These are phyloP conservation scores for Dexiosoma caninum DNA, from an alignment of 2,888 invertebrate genomes.

Conservation along the genomic window DNA sequence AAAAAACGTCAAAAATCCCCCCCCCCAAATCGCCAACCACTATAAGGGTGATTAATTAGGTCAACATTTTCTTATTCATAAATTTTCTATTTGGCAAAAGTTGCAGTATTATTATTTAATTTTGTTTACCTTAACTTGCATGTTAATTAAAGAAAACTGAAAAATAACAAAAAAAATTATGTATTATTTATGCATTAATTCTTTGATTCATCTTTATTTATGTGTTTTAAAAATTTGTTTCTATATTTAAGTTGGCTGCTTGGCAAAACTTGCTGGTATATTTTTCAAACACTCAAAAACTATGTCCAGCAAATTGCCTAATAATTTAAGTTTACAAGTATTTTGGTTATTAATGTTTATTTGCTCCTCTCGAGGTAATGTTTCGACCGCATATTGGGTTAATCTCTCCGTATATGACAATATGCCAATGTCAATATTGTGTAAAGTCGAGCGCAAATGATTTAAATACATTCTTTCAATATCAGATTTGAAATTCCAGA, in stretches of 20 bases:
- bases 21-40: too few species aligned
- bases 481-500: slow-evolving; percentile 81
- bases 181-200: too few species aligned
- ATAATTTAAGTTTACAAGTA: slow-evolving; percentile 87
- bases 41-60: too few species aligned
- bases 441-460: slow-evolving; percentile 83
- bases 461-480: slow-evolving; percentile 82
- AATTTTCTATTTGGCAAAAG: too few species aligned
- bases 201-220: not conserved
- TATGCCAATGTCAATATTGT: slow-evolving; percentile 80
- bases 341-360: slow-evolving; percentile 70
- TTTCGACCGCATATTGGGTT: slow-evolving; percentile 64
- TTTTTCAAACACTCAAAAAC: slow-evolving; percentile 81
- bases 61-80: too few species aligned
- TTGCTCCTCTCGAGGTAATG: slow-evolving; percentile 68
- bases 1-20: too few species aligned
- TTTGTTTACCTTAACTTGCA: too few species aligned
- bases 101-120: too few species aligned
- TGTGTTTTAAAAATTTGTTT: not conserved
- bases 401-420: slow-evolving; percentile 71
- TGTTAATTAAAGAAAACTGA: too few species aligned
- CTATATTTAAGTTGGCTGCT: not conserved
- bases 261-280: not conserved
- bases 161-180: too few species aligned
- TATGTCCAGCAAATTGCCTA: slow-evolving; percentile 86